Evolutionary conservation across 1,140 invertebrate species (phyloP), one percentile per base, ranked within the genome.

Genomic region (Brachystomella parvula): DNA sequence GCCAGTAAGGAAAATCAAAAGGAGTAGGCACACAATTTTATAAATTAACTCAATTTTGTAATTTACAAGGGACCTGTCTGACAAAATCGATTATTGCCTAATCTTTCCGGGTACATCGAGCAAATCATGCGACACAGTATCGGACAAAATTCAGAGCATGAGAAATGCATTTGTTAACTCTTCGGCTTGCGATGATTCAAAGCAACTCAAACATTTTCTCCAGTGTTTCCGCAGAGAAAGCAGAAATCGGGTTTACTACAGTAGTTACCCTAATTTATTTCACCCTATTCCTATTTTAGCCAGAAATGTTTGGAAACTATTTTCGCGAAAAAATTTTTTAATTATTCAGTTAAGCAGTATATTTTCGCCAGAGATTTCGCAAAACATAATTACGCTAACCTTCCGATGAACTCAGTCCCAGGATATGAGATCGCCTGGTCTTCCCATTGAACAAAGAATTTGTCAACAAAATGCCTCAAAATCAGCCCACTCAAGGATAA

Each of bases 361-460:
- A n/a, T n/a, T n/a, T n/a, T n/a, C n/a, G n/a, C n/a, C n/a, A n/a
- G n/a, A n/a, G n/a, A n/a, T n/a, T n/a, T n/a, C n/a, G n/a, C n/a
- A n/a, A n/a, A 35, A 21, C 33, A 62, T n/a, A 47, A 29, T 78
- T 78, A 85, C 61, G 83, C 80, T 28, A 87, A 74, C 71, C 82
- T 80, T 29, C 86, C 86, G 73, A 86, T 81, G 76, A 84, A 89
- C 73, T 80, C 80, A 61, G 83, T 78, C 75, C 83, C 82, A 29
- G 79, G 79, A 76, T 86, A 84, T 75, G 77, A 80, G 47, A 80
- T 74, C 35, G 79, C 77, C 31, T 92, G 75, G 47, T 84, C 76
- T 29, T 87, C 86, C 94, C 95, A 98, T 75, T 96, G 94, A 2
- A 98, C 92, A 70, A 97, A 79, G 76, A 96, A 82, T 74, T 89